phyloP scores from a whole-genome alignment of 1,140 invertebrate species.

The Panulirus ornatus region DNA sequence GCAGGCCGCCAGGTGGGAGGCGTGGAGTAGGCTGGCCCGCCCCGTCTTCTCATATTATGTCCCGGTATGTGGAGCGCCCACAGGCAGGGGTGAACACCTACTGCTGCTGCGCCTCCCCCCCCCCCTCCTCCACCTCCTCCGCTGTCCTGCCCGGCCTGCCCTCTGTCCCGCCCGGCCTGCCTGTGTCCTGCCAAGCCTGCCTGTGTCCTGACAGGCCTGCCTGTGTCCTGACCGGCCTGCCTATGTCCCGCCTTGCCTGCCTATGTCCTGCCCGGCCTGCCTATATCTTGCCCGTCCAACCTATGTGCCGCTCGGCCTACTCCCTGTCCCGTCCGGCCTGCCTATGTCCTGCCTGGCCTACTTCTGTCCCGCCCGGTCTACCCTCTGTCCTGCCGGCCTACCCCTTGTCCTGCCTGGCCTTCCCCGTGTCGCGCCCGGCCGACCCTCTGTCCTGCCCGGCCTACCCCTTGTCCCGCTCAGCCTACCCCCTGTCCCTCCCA shows the following conservation, averaged over 20 bases:
- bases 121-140: too few species aligned
- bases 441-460: neutral
- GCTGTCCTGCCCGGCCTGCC: slow-evolving; percentile 19
- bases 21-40: slow-evolving; percentile 20
- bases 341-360: neutral
- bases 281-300: neutral
- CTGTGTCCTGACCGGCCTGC: too few species aligned
- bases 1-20: slow-evolving; percentile 3
- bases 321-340: neutral
- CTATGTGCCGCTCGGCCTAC: neutral
- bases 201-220: neutral
- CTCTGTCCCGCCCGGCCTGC: neutral
- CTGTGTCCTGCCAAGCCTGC: neutral
- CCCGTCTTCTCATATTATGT: slow-evolving; percentile 49
- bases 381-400: neutral
- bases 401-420: neutral
- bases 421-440: neutral
- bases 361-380: slow-evolving; percentile 11
- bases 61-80: slow-evolving; percentile 49
- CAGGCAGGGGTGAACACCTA: slow-evolving; percentile 35
- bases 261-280: neutral
- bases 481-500: neutral
- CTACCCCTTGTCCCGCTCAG: too few species aligned
- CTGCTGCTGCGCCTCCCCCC: too few species aligned
- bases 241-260: neutral